A percentile compares a stretch with the other conserved stretches of the same genome.
Evolutionary conservation across 2,888 invertebrate species (phyloP).

Genomic region (Bimastos eiseni): DNA sequence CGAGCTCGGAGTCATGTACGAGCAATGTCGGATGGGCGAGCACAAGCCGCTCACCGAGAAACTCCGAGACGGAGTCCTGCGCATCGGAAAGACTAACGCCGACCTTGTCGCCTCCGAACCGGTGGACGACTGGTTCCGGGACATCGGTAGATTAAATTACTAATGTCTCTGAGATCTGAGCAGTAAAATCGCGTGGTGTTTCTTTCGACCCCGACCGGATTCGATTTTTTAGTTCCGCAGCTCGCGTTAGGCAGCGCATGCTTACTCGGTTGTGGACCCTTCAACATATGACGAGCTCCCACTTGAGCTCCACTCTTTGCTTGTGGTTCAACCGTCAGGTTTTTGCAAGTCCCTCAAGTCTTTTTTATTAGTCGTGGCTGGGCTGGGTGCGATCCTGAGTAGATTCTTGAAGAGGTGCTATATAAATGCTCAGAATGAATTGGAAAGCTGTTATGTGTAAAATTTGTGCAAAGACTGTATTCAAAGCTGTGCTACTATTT

Average conservation of each 20-base stretch:
- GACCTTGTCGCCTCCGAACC: constrained; percentile 71
- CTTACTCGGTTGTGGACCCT: too few relatives aligned
- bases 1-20: constrained; percentile 89
- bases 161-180: neutral
- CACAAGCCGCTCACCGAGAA: constrained; percentile 83
- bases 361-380: too few relatives aligned
- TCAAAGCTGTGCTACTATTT: constrained; percentile 30
- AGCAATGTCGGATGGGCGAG: constrained; percentile 87
- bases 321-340: too few relatives aligned
- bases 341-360: too few relatives aligned
- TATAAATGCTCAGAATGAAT: too few relatives aligned
- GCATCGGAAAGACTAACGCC: constrained; percentile 73
- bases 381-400: too few relatives aligned
- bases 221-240: too few relatives aligned
- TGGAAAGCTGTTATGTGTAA: neutral
- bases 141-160: constrained; percentile 66
- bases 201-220: neutral
- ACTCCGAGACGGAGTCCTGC: constrained; percentile 82
- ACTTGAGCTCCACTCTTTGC: too few relatives aligned
- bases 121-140: constrained; percentile 86
- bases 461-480: neutral
- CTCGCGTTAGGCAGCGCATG: too few relatives aligned
- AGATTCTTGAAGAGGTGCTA: too few relatives aligned
- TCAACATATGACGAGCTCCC: too few relatives aligned
- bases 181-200: neutral